Evolutionary conservation across 1,140 invertebrate species (phyloP).

Genomic region (Charaxes varanes): DNA sequence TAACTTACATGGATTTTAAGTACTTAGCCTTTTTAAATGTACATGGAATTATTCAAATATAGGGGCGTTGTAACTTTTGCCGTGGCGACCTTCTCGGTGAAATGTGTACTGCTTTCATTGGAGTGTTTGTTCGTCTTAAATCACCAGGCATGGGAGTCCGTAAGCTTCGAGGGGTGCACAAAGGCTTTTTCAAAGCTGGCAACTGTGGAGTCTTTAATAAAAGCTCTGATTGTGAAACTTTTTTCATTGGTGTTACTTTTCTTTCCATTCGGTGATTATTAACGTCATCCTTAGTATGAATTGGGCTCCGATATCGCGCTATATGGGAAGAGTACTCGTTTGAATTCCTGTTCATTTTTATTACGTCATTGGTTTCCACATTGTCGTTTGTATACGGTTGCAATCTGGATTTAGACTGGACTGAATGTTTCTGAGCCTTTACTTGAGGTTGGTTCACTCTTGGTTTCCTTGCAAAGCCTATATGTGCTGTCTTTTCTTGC

Average conservation of each 20-base stretch:
- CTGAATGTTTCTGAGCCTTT: conserved; percentile 34
- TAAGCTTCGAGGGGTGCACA: conserved; percentile 42
- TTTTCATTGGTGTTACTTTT: conserved; percentile 48
- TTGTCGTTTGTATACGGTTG: conserved; percentile 24
- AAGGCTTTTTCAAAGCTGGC: conserved; percentile 47
- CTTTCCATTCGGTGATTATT: conserved; percentile 26
- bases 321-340: conserved; percentile 7
- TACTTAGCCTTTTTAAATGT: conserved; percentile 8
- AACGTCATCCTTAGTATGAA: conserved; percentile 22
- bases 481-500: conserved; percentile 38
- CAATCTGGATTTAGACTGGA: conserved; percentile 25
- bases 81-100: conserved; percentile 59
- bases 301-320: conserved; percentile 4
- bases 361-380: neutral
- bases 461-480: conserved; percentile 53
- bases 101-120: conserved; percentile 55
- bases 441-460: conserved; percentile 35
- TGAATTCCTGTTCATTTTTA: conserved; percentile 8
- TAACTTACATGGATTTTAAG: neutral
- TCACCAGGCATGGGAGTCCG: conserved; percentile 34
- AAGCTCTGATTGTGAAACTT: conserved; percentile 36
- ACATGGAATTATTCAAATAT: conserved; percentile 11
- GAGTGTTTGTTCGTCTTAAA: conserved; percentile 41
- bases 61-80: conserved; percentile 39
- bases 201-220: conserved; percentile 37